phyloP scores from a whole-genome alignment of 2,888 invertebrate genomes.

The Heteromyza rotundicornis region DNA sequence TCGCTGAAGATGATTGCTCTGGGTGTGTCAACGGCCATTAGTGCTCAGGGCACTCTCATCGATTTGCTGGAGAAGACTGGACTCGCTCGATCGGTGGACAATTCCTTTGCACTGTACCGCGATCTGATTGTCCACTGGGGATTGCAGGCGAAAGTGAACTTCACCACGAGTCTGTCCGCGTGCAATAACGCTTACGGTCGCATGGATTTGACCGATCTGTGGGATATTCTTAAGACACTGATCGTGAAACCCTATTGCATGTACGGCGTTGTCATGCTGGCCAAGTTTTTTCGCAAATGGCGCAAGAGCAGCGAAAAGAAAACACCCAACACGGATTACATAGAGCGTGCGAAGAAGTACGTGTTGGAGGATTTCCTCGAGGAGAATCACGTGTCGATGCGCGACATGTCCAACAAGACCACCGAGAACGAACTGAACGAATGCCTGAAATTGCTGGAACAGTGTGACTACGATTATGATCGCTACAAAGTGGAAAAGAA shows the following conservation, averaged over 20 bases:
- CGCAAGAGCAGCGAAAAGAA: constrained; percentile 45
- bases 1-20: constrained; percentile 50
- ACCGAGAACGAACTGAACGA: constrained; percentile 55
- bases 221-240: constrained; percentile 57
- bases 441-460: constrained; percentile 52
- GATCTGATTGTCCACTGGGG: constrained; percentile 57
- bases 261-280: constrained; percentile 58
- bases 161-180: constrained; percentile 55
- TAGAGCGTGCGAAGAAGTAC: constrained; percentile 65
- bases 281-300: constrained; percentile 60
- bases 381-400: constrained; percentile 60
- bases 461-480: constrained; percentile 58
- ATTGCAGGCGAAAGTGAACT: constrained; percentile 53
- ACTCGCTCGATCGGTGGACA: constrained; percentile 46
- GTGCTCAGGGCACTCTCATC: constrained; percentile 50
- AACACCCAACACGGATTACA: constrained; percentile 41
- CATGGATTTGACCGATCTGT: constrained; percentile 50
- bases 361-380: constrained; percentile 66
- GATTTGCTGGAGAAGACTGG: constrained; percentile 53
- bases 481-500: constrained; percentile 54
- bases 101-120: constrained; percentile 48
- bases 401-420: constrained; percentile 55
- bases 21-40: constrained; percentile 49
- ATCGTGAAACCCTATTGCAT: constrained; percentile 60
- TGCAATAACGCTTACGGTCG: constrained; percentile 56